Evolutionary conservation across 2,113 vertebrate species (phyloP).

Genomic region (Tragulus kanchil): DNA sequence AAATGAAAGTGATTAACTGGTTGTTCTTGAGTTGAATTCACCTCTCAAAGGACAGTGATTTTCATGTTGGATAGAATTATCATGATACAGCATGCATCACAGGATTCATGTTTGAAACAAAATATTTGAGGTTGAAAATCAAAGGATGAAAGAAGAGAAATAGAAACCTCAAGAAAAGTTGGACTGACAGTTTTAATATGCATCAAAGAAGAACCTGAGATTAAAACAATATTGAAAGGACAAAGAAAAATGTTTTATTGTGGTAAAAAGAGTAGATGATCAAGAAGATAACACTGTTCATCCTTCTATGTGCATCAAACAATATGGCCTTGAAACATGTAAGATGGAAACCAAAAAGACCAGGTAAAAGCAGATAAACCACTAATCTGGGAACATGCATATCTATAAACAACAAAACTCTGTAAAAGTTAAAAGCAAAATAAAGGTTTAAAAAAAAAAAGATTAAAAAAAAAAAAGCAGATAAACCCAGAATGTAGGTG

Average conservation of each 20-base stretch:
- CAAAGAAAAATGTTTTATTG: not conserved
- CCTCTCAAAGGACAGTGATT: not conserved
- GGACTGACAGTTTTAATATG: not conserved
- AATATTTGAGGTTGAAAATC: not conserved
- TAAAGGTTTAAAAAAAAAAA: too few relatives aligned
- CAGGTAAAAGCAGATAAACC: not conserved
- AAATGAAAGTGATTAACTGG: not conserved
- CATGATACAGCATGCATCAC: not conserved
- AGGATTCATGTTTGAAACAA: not conserved
- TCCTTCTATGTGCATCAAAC: not conserved
- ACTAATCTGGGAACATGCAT: too few relatives aligned
- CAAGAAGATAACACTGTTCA: accelerated
- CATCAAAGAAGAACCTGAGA: not conserved
- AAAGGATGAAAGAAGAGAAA: not conserved
- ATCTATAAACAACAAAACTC: too few relatives aligned
- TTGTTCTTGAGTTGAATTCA: not conserved
- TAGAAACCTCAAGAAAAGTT: not conserved
- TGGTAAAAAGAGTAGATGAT: not conserved
- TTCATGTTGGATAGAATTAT: too few relatives aligned
- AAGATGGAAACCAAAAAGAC: not conserved
- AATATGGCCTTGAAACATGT: accelerated
- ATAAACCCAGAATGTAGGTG: accelerated
- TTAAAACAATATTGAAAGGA: not conserved
- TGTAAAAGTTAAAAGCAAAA: too few relatives aligned
- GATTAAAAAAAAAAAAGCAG: not conserved